phyloP scores from a whole-genome alignment of 1,140 invertebrate species.

The Drosophila ficusphila region DNA sequence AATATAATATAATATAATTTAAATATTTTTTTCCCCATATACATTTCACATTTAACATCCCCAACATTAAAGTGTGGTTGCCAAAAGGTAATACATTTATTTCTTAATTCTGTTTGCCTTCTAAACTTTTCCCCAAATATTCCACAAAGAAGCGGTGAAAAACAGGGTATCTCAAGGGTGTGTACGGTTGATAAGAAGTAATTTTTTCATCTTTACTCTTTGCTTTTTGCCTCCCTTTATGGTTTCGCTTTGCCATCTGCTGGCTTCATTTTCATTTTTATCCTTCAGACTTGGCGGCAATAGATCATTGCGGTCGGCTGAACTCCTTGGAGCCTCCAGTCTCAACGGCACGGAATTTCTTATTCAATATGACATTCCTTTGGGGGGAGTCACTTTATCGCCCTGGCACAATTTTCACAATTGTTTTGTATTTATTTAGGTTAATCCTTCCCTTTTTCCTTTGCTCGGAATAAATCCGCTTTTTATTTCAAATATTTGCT shows the following conservation, averaged over 20 bases:
- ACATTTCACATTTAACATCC: too few species aligned
- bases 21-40: too few species aligned
- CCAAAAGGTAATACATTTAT: too few species aligned
- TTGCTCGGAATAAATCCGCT: constrained; percentile 56
- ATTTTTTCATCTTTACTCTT: constrained; percentile 9
- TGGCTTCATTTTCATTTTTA: constrained; percentile 44
- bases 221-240: constrained; percentile 58
- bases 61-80: too few species aligned
- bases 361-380: constrained; percentile 66
- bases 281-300: constrained; percentile 54
- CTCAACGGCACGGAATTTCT: constrained; percentile 35
- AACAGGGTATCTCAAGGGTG: neutral
- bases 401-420: constrained; percentile 68
- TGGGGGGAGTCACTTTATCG: constrained; percentile 7
- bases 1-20: too few species aligned
- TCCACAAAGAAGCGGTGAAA: too few species aligned
- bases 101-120: too few species aligned
- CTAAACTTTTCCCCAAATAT: too few species aligned
- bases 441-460: constrained; percentile 58
- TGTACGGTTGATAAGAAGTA: too few species aligned
- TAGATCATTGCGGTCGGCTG: constrained; percentile 75
- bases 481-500: constrained; percentile 73
- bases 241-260: constrained; percentile 62
- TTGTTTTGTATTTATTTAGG: constrained; percentile 79
- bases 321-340: constrained; percentile 32